phyloP scores from a whole-genome alignment of 2,113 vertebrate genomes.

The Burhinus oedicnemus region DNA sequence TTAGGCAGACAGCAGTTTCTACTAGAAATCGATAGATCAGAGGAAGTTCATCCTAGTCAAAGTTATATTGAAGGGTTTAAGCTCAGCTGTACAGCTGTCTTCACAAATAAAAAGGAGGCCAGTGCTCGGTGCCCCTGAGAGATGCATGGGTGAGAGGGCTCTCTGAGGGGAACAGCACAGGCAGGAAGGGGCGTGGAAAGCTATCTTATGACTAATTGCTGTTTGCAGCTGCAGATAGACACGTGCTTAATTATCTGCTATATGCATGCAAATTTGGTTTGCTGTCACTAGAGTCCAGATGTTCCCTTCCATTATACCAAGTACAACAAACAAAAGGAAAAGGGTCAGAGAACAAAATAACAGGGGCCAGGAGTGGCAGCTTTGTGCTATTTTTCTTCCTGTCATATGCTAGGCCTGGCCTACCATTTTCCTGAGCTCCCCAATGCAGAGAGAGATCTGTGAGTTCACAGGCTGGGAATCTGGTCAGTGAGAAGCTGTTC shows the following conservation, averaged over 20 bases:
- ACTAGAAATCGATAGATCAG: not conserved
- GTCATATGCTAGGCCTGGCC: not conserved
- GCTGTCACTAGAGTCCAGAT: slow-evolving; percentile 45
- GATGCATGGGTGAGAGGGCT: not conserved
- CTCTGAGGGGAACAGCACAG: not conserved
- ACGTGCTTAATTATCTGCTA: slow-evolving; percentile 64
- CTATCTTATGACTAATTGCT: slow-evolving; percentile 61
- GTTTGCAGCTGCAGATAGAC: slow-evolving; percentile 56
- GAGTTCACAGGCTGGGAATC: not conserved
- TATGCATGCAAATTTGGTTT: slow-evolving; percentile 41
- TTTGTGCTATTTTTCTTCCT: not conserved
- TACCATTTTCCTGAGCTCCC: not conserved
- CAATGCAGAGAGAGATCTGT: accelerated
- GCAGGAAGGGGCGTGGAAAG: slow-evolving; percentile 36
- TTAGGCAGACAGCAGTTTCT: not conserved
- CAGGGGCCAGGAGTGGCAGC: not conserved
- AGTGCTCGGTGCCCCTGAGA: not conserved
- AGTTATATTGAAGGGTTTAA: not conserved
- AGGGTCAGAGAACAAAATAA: not conserved
- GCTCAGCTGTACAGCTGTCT: not conserved
- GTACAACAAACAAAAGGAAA: not conserved
- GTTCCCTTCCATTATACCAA: slow-evolving; percentile 15
- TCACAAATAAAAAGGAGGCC: not conserved
- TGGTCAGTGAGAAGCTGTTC: not conserved
- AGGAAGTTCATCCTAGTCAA: not conserved